Evolutionary conservation across 2,888 invertebrate genomes (phyloP).

Genomic region (Agrotis ipsilon): DNA sequence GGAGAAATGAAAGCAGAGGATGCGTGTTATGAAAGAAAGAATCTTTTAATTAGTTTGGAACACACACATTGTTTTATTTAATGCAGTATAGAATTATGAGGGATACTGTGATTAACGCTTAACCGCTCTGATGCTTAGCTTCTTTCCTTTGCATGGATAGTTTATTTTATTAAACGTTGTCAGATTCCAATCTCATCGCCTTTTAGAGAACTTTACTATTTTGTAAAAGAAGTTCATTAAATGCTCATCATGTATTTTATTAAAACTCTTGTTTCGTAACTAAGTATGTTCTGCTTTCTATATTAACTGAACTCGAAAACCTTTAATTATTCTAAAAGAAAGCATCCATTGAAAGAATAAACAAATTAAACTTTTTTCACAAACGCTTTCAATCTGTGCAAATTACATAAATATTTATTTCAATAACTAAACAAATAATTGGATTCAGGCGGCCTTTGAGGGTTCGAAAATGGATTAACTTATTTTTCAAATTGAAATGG

Average conservation of each 20-base stretch:
- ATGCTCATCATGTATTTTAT: too few species aligned
- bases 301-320: not conserved
- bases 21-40: not conserved
- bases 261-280: too few species aligned
- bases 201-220: too few species aligned
- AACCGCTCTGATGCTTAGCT: too few species aligned
- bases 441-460: slow-evolving; percentile 53
- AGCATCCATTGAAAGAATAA: slow-evolving; percentile 17
- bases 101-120: not conserved
- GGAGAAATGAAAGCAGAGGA: slow-evolving; percentile 10
- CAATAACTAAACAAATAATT: slow-evolving; percentile 58
- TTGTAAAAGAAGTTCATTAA: too few species aligned
- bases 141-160: too few species aligned
- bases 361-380: slow-evolving; percentile 11
- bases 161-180: too few species aligned
- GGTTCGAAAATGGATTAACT: slow-evolving; percentile 63
- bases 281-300: too few species aligned
- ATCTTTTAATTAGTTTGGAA: slow-evolving; percentile 8
- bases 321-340: not conserved
- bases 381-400: slow-evolving; percentile 30
- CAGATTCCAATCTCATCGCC: too few species aligned
- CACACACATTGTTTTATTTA: not conserved
- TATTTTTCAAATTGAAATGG: slow-evolving; percentile 68
- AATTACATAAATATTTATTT: slow-evolving; percentile 35
- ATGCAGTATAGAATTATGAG: not conserved